These are phyloP conservation scores for Pristionchus japonicus DNA, from an alignment of 2,888 invertebrate genomes.

Conservation along the genomic window DNA sequence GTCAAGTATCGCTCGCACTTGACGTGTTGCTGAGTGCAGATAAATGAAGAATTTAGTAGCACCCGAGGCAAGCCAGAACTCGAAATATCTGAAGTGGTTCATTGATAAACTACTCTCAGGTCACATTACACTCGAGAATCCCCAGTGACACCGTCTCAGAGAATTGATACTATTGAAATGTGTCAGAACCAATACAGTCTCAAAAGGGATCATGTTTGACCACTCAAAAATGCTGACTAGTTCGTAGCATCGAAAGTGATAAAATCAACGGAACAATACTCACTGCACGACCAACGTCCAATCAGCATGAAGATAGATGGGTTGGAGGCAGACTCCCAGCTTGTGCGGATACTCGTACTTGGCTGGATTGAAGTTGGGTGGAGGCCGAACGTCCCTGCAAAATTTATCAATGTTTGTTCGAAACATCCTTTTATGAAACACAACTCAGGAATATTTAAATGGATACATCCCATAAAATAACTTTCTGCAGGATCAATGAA, in stretches of 20 bases:
- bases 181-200: too few relatives aligned
- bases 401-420: too few relatives aligned
- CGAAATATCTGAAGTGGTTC: slow-evolving; percentile 56
- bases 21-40: slow-evolving; percentile 57
- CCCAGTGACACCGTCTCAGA: too few relatives aligned
- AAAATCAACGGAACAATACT: neutral
- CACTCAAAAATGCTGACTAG: too few relatives aligned
- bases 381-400: neutral
- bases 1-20: slow-evolving; percentile 51
- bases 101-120: too few relatives aligned
- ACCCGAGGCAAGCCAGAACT: slow-evolving; percentile 64
- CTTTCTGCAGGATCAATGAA: neutral
- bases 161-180: too few relatives aligned
- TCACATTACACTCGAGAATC: too few relatives aligned
- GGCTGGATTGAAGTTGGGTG: neutral
- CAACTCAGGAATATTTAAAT: too few relatives aligned
- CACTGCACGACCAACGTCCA: slow-evolving; percentile 58
- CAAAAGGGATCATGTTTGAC: too few relatives aligned
- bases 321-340: slow-evolving; percentile 65
- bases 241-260: too few relatives aligned
- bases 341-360: slow-evolving; percentile 51
- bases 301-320: slow-evolving; percentile 64
- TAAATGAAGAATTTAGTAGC: slow-evolving; percentile 68
- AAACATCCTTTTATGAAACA: too few relatives aligned
- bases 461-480: too few relatives aligned